Base-by-base conservation (phyloP, 2,888 invertebrate species). In the Arrhopalites spinosus region DNA sequence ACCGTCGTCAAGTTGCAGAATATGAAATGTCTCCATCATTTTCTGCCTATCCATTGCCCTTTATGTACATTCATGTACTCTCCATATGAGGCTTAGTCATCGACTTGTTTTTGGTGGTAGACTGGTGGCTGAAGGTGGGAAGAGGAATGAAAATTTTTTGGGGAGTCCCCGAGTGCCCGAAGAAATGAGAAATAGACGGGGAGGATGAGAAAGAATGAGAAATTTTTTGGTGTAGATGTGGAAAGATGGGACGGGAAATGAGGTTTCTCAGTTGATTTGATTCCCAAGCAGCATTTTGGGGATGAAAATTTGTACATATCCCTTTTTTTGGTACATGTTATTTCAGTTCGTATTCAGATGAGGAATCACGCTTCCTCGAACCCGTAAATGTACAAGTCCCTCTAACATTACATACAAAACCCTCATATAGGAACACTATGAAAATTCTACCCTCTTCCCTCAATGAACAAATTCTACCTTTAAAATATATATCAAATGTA, bases 251-350 rank as follows among this genome's bases (percentile, higher is more conserved):
- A 73, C 69, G 77, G 77, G 77, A 77, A 77, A 77, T 74, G 77
- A 77, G 77, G 72, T 71, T 74, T 71, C 74, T 69, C 77, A 74
- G 64, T 77, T 77, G 74, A 77, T 77, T 77, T 77, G 74, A 74
- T 77, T 77, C 77, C 71, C 71, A 71, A 76, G 71, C n/a, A n/a
- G n/a, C 64, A 50, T 66, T 50, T 71, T 75, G 69, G 69, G n/a
- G 53, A 20, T 53, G 20, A 8, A 53, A 8, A 53, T 53, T 20
- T 61, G 0, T 50, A 27, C 27, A 30, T 30, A 25, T n/a, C 67
- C 2, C 27, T 53, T 5, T 5, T 20, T 8, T 20, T 20, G 7
- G 53, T 53, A 17, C 53, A 53, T 20, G 3, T 17, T 15, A 5
- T 20, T 3, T 64, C 30, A 23, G 61, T 43, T 29, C 36, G 56